These are phyloP conservation scores for Junonia oenone DNA, from an alignment of 2,888 invertebrate species.

Conservation along the genomic window DNA sequence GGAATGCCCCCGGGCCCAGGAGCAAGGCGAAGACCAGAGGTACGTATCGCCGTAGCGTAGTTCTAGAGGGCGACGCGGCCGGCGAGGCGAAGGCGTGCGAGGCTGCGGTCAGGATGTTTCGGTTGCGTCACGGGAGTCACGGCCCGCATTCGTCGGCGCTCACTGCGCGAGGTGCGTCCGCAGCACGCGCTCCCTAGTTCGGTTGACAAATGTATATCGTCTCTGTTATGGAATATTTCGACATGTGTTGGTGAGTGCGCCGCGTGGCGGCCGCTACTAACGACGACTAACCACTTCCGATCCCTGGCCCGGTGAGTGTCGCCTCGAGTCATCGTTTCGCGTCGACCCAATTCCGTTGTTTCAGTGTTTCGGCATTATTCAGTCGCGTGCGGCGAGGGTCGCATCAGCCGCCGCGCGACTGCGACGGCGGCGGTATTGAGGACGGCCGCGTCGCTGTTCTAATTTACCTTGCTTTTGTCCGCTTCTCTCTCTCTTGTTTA, in stretches of 20 bases:
- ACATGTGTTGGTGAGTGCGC: conserved; percentile 73
- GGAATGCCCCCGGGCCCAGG: conserved; percentile 91
- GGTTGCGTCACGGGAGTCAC: conserved; percentile 38
- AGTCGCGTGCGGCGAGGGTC: conserved; percentile 23
- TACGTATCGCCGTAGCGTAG: conserved; percentile 53
- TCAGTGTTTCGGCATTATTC: conserved; percentile 30
- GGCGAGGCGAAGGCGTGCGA: conserved; percentile 36
- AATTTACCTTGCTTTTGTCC: conserved; percentile 23
- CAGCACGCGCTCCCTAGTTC: conserved; percentile 35
- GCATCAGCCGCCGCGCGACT: conserved; percentile 20
- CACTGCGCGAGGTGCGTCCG: conserved; percentile 36
- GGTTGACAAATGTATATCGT: conserved; percentile 34
- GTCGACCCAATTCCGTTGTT: conserved; percentile 37
- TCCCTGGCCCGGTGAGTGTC: conserved; percentile 42
- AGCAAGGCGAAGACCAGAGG: conserved; percentile 86
- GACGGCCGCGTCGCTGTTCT: conserved; percentile 22
- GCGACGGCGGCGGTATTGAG: conserved; percentile 19
- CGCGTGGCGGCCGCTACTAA: conserved; percentile 42
- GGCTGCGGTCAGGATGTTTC: conserved; percentile 45
- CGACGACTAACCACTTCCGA: conserved; percentile 42
- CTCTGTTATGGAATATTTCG: conserved; percentile 60
- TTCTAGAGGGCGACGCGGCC: neutral
- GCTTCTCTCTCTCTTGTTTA: conserved; percentile 15
- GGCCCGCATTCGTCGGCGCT: conserved; percentile 34
- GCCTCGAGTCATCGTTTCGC: conserved; percentile 33